Base-by-base conservation (phyloP, 2,888 invertebrate genomes). In the Dryococelus australis region DNA sequence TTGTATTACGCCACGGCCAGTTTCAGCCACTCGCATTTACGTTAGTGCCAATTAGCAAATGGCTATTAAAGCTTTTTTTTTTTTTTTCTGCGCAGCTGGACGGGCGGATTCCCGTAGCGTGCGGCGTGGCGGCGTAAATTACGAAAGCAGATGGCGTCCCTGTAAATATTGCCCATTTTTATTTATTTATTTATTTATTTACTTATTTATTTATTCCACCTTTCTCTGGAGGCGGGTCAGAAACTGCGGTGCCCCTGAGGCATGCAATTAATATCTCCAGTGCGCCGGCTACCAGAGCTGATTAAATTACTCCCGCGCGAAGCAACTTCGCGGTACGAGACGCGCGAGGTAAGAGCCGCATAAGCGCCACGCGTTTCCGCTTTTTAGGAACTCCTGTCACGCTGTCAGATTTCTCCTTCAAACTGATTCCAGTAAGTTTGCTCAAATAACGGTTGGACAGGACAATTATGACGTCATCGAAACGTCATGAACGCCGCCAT, bases 101-200 rank as follows among this genome's bases (percentile, higher is more conserved):
- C 65, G 65, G 65, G 24, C 24, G 6, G 65, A n/a, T 65, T 0
- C 8, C n/a, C 13, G 10, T 20, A 9, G 24, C n/a, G 65, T 65
- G 65, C 20, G 20, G n/a, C n/a, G 65, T 3, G 20, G n/a, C n/a
- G 65, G 65, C 24, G 65, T 65, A 65, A 65, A 65, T 65, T 65
- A 24, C 65, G 65, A 65, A 65, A 65, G 65, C 65, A 65, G 65
- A 65, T 65, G 65, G 65, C 65, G n/a, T 65, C 65, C 24, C 65
- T 65, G 65, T n/a, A n/a, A 65, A n/a, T 65, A 65, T 65, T 65
- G 65, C 65, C 20, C 35, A 0, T 47, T 47, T 47, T 47, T 47
- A 5, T 47, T 47, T n/a, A n/a, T n/a, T 35, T 35, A 35, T 3
- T 35, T 35, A 3, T 3, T 35, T 35, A 3, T 35, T 35, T n/a